phyloP scores from a whole-genome alignment of 2,888 invertebrate genomes.

The Thecophora atra region DNA sequence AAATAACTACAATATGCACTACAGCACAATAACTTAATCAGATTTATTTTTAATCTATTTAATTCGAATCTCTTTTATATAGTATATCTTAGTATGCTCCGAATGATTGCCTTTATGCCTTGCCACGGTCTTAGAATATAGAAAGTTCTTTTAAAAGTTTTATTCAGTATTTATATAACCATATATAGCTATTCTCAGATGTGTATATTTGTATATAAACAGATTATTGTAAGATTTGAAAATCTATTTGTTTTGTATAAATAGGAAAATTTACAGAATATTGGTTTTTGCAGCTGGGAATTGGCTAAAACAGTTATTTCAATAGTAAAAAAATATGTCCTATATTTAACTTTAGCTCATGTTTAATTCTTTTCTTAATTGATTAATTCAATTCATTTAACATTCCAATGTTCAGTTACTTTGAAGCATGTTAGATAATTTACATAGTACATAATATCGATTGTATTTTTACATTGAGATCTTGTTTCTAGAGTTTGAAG shows the following conservation, averaged over 20 bases:
- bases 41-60: background rate
- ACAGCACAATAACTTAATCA: background rate
- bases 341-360: conserved; percentile 55
- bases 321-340: conserved; percentile 52
- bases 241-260: background rate
- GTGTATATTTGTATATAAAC: too few relatives aligned
- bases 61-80: background rate
- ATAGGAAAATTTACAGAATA: background rate
- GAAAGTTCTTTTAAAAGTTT: too few relatives aligned
- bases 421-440: conserved; percentile 30
- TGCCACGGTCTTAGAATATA: too few relatives aligned
- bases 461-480: too few relatives aligned
- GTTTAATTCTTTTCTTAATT: conserved; percentile 25
- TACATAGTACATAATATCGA: too few relatives aligned
- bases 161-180: too few relatives aligned
- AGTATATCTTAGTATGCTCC: background rate
- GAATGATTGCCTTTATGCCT: background rate
- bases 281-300: background rate
- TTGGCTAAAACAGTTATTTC: background rate
- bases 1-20: background rate
- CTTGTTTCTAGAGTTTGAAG: too few relatives aligned
- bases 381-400: background rate
- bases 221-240: too few relatives aligned
- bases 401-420: conserved; percentile 23
- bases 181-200: too few relatives aligned